phyloP scores from a whole-genome alignment of 1,140 invertebrate species.

The Temnothorax longispinosus region DNA sequence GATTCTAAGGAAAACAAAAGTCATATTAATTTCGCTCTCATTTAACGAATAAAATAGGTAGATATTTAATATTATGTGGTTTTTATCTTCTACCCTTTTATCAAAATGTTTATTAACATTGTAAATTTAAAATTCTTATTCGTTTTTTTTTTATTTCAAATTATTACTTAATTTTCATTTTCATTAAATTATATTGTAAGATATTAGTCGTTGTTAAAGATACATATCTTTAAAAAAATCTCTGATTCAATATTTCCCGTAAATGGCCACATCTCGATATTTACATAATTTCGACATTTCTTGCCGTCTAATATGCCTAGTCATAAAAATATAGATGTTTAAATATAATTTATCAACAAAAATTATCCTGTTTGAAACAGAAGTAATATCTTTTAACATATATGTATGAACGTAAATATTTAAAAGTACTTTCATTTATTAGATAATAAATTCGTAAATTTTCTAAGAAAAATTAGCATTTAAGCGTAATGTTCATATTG shows the following conservation, averaged over 20 bases:
- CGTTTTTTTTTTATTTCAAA: neutral
- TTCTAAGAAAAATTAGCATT: slow-evolving; percentile 28
- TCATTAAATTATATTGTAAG: neutral
- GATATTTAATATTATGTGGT: neutral
- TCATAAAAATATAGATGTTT: slow-evolving; percentile 13
- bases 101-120: neutral
- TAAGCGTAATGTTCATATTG: slow-evolving; percentile 8
- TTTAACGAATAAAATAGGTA: neutral
- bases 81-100: neutral
- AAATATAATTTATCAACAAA: slow-evolving; percentile 5
- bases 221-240: neutral
- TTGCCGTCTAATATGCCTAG: neutral
- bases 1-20: neutral
- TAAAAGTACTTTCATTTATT: slow-evolving; percentile 19
- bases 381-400: neutral
- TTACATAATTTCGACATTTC: neutral
- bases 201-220: neutral
- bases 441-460: slow-evolving; percentile 30
- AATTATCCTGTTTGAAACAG: neutral
- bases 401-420: neutral
- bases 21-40: neutral
- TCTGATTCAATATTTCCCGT: neutral
- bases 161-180: neutral
- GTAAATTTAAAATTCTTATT: neutral
- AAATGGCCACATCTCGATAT: neutral